Evolutionary conservation across 2,113 vertebrate genomes (phyloP), one percentile per base, ranked within the genome.

Genomic region (Anser brachyrhynchus): DNA sequence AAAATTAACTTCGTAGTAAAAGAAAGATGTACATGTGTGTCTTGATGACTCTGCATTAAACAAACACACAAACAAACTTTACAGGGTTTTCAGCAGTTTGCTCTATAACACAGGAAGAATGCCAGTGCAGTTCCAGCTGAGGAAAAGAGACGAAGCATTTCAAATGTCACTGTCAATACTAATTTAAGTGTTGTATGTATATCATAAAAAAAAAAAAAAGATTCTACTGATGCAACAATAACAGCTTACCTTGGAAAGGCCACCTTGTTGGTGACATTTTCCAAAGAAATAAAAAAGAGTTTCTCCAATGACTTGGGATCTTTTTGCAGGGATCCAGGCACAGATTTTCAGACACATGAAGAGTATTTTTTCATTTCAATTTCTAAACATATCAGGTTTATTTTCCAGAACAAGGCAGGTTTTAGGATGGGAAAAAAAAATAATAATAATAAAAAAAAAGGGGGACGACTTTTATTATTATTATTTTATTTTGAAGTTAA

Each of bases 211-310:
- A 64, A 55, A 78, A 46, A 3, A 84, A 33, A 3, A 66, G 10
- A 13, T 29, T 83, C 9, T 61, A 66, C 49, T 13, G 6, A 29
- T 7, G 41, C 3, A 73, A 13, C 10, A 77, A 18, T 49, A 35
- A 72, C 57, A 79, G 44, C 7, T 16, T 37, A 11, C 19, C 21
- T 82, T 72, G 8, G 21, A 92, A 93, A 92, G 12, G 44, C n/a
- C 18, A 75, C 9, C 2, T 69, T 51, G 25, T n/a, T 3, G 2
- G 3, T 70, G 9, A 0, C 10, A 58, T 65, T 90, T 20, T 7
- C 39, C 7, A 52, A 49, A 33, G 28, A 41, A 55, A 2, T 6
- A 0, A 3, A 10, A 61, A 75, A 54, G 10, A 4, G 0, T 3
- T 62, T 54, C 35, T 49, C 6, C 9, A 13, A 2, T 52, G 5